A percentile compares a stretch with the other conserved stretches of the same genome.
Conservation (phyloP, 1,140 invertebrate genomes). For the Lerema accius region DNA sequence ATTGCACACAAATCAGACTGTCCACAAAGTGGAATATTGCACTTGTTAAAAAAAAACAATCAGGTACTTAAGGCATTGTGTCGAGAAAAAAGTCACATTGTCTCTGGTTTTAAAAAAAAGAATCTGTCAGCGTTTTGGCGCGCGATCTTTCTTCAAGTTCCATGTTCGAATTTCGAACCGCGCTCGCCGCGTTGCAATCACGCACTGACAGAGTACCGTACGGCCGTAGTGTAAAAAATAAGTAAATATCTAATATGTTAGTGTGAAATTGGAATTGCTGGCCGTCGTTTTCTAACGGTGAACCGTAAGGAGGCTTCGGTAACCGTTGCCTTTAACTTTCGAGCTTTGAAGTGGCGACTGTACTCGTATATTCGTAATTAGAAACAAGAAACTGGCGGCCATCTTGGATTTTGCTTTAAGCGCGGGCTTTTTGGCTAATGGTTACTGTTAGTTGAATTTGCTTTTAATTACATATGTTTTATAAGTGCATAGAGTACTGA, state of each 20-base stretch:
- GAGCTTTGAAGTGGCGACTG: slow-evolving; percentile 34
- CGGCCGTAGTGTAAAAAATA: slow-evolving; percentile 22
- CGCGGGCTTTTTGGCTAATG: neutral
- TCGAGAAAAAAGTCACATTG: slow-evolving; percentile 37
- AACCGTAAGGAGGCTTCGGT: slow-evolving; percentile 41
- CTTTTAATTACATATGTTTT: neutral
- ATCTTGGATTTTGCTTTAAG: neutral
- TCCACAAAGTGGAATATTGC: slow-evolving; percentile 69
- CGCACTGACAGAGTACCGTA: slow-evolving; percentile 37
- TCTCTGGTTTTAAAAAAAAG: slow-evolving; percentile 27
- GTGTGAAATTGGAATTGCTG: slow-evolving; percentile 57
- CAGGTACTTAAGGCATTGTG: slow-evolving; percentile 55
- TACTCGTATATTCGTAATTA: slow-evolving; percentile 34
- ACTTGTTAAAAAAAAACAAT: slow-evolving; percentile 57
- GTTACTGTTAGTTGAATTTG: neutral
- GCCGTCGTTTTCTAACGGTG: slow-evolving; percentile 56
- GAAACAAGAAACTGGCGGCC: slow-evolving; percentile 28
- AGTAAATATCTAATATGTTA: slow-evolving; percentile 40
- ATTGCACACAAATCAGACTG: slow-evolving; percentile 74
- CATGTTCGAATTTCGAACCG: slow-evolving; percentile 40
- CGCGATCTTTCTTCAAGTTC: slow-evolving; percentile 32
- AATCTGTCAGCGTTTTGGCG: slow-evolving; percentile 38
- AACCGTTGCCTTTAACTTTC: slow-evolving; percentile 52
- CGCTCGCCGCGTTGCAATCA: slow-evolving; percentile 38
- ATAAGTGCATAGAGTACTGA: neutral